These are phyloP conservation scores for Nymphalis io DNA, from an alignment of 1,140 invertebrate species.

Conservation along the genomic window DNA sequence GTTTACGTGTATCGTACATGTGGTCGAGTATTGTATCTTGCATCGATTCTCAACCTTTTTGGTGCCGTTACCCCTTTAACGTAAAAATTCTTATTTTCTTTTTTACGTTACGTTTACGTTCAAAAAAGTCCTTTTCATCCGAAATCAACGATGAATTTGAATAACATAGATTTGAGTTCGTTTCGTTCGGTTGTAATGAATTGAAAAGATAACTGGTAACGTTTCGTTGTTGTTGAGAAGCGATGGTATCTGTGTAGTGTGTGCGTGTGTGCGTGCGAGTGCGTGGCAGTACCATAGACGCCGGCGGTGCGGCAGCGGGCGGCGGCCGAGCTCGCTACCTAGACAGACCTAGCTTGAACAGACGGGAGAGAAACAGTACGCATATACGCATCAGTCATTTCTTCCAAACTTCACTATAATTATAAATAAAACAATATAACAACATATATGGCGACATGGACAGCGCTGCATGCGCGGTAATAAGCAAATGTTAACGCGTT, in stretches of 20 bases:
- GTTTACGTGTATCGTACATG: background rate
- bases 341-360: conserved; percentile 81
- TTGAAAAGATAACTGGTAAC: conserved; percentile 52
- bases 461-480: conserved; percentile 15
- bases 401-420: conserved; percentile 59
- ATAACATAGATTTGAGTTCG: too few species aligned
- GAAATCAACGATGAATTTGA: too few species aligned
- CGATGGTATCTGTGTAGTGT: conserved; percentile 22
- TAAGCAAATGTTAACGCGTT: conserved; percentile 1
- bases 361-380: conserved; percentile 77
- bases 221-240: conserved; percentile 31
- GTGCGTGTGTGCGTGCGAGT: conserved; percentile 34
- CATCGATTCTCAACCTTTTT: too few species aligned
- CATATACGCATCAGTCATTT: conserved; percentile 80
- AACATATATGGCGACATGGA: conserved; percentile 27
- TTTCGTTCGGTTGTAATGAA: conserved; percentile 13
- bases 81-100: too few species aligned
- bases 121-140: too few species aligned
- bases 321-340: conserved; percentile 78
- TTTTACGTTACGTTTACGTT: too few species aligned
- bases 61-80: too few species aligned
- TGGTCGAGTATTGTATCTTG: background rate
- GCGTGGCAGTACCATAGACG: conserved; percentile 75
- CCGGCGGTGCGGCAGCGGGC: conserved; percentile 69
- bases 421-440: conserved; percentile 26